Percentiles rank a stretch among this genome's conserved stretches.
phyloP scores from a whole-genome alignment of 2,888 invertebrate genomes.

The Tryphoninae sp. region DNA sequence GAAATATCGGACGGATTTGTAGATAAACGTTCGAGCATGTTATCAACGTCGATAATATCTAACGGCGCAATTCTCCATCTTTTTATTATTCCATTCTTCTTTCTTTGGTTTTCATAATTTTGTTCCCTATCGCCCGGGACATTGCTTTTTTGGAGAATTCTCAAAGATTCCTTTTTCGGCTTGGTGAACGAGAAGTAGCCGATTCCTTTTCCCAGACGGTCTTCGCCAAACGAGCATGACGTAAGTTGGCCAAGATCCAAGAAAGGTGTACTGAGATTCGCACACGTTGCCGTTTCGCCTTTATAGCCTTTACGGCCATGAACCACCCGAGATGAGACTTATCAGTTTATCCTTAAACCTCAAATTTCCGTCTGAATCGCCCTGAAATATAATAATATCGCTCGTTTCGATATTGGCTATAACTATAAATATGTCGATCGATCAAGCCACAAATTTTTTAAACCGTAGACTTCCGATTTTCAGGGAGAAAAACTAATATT shows the following conservation, averaged over 20 bases:
- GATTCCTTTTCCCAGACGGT: slow-evolving; percentile 51
- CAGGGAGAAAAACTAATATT: too few species aligned
- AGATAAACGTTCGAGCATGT: too few species aligned
- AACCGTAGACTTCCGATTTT: too few species aligned
- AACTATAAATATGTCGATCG: too few species aligned
- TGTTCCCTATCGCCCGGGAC: too few species aligned
- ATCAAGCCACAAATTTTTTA: too few species aligned
- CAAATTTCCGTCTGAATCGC: slow-evolving; percentile 37
- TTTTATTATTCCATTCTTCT: too few species aligned
- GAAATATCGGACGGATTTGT: too few species aligned
- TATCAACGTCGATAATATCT: too few species aligned
- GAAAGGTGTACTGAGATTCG: slow-evolving; percentile 41
- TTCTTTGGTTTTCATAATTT: too few species aligned
- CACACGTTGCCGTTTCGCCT: slow-evolving; percentile 23
- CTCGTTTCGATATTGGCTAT: not conserved
- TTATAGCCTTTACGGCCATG: slow-evolving; percentile 22
- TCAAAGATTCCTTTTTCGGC: slow-evolving; percentile 10
- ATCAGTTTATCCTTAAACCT: slow-evolving; percentile 27
- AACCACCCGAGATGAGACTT: slow-evolving; percentile 35
- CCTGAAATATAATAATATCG: slow-evolving; percentile 9
- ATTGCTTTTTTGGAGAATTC: too few species aligned
- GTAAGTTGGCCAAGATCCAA: slow-evolving; percentile 57
- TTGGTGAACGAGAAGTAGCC: slow-evolving; percentile 1
- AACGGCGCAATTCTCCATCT: too few species aligned
- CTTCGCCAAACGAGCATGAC: slow-evolving; percentile 21